Evolutionary conservation across 1,140 invertebrate genomes (phyloP), one percentile per base, ranked within the genome.

Genomic region (Dendrolimus kikuchii): DNA sequence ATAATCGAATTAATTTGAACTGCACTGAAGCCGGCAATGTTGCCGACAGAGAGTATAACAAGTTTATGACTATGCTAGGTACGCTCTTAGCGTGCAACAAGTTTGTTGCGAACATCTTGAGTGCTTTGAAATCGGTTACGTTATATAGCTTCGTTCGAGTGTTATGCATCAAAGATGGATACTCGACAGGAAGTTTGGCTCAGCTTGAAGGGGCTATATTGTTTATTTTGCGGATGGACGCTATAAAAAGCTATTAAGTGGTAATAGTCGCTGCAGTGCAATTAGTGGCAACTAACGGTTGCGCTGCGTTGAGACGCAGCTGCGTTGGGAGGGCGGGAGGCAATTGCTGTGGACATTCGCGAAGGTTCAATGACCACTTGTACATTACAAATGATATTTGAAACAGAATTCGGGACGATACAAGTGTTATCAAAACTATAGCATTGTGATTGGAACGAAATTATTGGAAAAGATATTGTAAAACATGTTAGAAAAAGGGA

Each of bases 1-100:
- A 78, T 85, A 85, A 85, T 85, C 69, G 72, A 85, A 83, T 85
- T 81, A 85, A 81, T 81, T 75, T 73, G 64, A 68, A 68, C 71
- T 70, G 67, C 71, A 71, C 58, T 71, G 74, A 70, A 79, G 76
- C 71, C 71, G 64, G 71, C 71, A 66, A 71, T 72, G 76, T 79
- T 74, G 66, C 69, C 75, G 74, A 75, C 74, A 71, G 71, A 75
- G 69, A 66, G 71, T 77, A 74, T 82, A 82, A 82, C 78, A 76
- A 81, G 76, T 82, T 84, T 82, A 82, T 78, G 77, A 79, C 59
- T 81, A 81, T 77, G 77, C 68, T 67, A 70, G 72, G 64, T 75
- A 78, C 77, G 72, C 79, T 73, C 63, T 77, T 69, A 73, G 63
- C 61, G 68, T 60, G 81, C 81, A 85, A 85, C 81, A 85, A 85